These are phyloP conservation scores for Calliphora vomitoria DNA, from an alignment of 2,888 invertebrate species.

Conservation along the genomic window DNA sequence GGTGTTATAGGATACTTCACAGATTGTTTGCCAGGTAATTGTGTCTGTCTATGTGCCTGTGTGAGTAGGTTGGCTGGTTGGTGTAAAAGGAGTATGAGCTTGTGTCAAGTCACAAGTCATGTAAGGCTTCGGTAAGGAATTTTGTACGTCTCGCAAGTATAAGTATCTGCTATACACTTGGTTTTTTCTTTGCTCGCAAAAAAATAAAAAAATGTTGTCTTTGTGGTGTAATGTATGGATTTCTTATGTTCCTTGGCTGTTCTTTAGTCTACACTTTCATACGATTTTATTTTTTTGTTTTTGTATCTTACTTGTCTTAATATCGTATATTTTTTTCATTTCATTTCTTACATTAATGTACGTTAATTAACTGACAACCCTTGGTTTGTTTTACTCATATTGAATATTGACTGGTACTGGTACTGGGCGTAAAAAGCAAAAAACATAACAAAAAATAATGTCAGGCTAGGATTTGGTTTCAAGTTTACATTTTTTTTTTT, in stretches of 20 bases:
- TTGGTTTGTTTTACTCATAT: slow-evolving; percentile 31
- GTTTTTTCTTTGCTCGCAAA: slow-evolving; percentile 33
- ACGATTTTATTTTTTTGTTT: slow-evolving; percentile 50
- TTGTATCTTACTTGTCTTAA: slow-evolving; percentile 19
- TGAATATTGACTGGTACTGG: slow-evolving; percentile 16
- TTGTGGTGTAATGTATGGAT: slow-evolving; percentile 68
- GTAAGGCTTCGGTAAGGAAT: slow-evolving; percentile 73
- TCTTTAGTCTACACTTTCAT: slow-evolving; percentile 38
- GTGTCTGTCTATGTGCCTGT: slow-evolving; percentile 38
- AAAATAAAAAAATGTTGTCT: slow-evolving; percentile 24
- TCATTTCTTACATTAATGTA: slow-evolving; percentile 42
- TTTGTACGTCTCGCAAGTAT: slow-evolving; percentile 46
- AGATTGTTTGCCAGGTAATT: slow-evolving; percentile 58
- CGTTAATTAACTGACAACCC: slow-evolving; percentile 70
- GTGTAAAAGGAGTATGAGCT: slow-evolving; percentile 59
- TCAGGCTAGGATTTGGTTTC: slow-evolving; percentile 64
- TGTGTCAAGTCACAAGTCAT: slow-evolving; percentile 73
- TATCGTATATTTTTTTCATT: neutral
- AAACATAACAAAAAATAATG: slow-evolving; percentile 25
- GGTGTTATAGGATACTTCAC: slow-evolving; percentile 70
- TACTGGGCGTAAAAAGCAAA: slow-evolving; percentile 9
- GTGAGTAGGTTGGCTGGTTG: slow-evolving; percentile 21
- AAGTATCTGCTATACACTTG: slow-evolving; percentile 23
- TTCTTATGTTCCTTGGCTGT: slow-evolving; percentile 30
- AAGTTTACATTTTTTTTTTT: slow-evolving; percentile 53